A percentile compares a stretch with the other conserved stretches of the same genome.
Conservation (phyloP, 1,140 invertebrate species). For the Metaphire vulgaris region DNA sequence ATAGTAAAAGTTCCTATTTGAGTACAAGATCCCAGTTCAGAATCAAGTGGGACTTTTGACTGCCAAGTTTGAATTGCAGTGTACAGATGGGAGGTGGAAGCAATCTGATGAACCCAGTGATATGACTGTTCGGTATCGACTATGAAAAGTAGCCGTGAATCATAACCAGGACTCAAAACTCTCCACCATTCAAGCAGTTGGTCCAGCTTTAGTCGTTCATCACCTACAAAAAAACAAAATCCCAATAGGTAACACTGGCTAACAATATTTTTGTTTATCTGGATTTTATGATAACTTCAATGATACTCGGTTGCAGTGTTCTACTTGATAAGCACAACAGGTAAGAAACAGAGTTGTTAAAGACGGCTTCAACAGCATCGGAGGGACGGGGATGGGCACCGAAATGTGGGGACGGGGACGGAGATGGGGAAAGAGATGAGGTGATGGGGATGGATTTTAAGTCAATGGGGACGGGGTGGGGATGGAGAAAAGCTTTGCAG, state of each 20-base stretch:
- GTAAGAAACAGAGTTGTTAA: too few relatives aligned
- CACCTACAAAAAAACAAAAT: constrained; percentile 34
- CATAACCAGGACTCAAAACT: constrained; percentile 36
- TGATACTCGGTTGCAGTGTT: background rate
- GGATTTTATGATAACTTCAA: background rate
- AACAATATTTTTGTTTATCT: background rate
- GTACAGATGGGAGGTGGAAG: constrained; percentile 32
- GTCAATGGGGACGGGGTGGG: too few relatives aligned
- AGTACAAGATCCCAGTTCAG: constrained; percentile 32
- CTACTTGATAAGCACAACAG: too few relatives aligned
- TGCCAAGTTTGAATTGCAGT: constrained; percentile 45
- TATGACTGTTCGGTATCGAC: constrained; percentile 43
- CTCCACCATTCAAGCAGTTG: constrained; percentile 45
- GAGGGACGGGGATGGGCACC: too few relatives aligned
- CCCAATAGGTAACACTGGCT: background rate
- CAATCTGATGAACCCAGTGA: constrained; percentile 39
- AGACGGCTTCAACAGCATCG: too few relatives aligned
- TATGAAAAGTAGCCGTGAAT: constrained; percentile 43
- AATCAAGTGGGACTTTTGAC: constrained; percentile 31
- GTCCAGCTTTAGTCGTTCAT: constrained; percentile 38
- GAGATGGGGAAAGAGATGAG: too few relatives aligned
- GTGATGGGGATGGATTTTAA: too few relatives aligned
- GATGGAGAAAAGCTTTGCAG: too few relatives aligned
- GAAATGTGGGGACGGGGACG: too few relatives aligned
- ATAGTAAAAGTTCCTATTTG: constrained; percentile 43